phyloP scores from a whole-genome alignment of 2,888 invertebrate genomes.

The Drosophila paracracens region DNA sequence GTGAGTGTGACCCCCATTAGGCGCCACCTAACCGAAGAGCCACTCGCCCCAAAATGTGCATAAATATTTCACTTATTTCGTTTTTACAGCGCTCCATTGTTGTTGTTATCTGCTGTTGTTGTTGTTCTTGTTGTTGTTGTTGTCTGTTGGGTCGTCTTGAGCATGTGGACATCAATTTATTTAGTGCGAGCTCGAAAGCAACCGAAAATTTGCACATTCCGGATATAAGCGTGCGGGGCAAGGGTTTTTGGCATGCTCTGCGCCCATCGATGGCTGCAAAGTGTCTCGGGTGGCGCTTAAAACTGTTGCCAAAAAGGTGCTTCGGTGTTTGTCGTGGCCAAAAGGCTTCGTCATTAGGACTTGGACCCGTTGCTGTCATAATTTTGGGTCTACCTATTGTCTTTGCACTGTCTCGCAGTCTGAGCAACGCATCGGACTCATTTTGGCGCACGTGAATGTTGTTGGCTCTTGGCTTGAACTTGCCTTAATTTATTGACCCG shows the following conservation, averaged over 20 bases:
- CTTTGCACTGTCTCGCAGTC: slow-evolving; percentile 2
- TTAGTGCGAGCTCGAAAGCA: slow-evolving; percentile 61
- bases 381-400: slow-evolving; percentile 29
- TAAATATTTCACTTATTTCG: slow-evolving; percentile 78
- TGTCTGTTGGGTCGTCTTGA: slow-evolving; percentile 52
- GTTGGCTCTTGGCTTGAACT: slow-evolving; percentile 25
- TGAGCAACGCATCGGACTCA: background rate
- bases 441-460: slow-evolving; percentile 9
- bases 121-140: background rate
- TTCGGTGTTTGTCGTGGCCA: slow-evolving; percentile 34
- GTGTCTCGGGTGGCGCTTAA: slow-evolving; percentile 29
- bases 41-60: slow-evolving; percentile 62
- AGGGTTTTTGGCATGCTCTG: background rate
- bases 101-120: background rate
- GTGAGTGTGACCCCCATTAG: slow-evolving; percentile 82
- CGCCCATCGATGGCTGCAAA: slow-evolving; percentile 32
- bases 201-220: slow-evolving; percentile 65
- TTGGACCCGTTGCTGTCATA: slow-evolving; percentile 7
- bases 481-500: slow-evolving; percentile 42
- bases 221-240: slow-evolving; percentile 26
- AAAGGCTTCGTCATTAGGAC: slow-evolving; percentile 28
- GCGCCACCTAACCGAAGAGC: slow-evolving; percentile 62
- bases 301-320: slow-evolving; percentile 45
- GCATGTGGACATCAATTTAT: slow-evolving; percentile 76
- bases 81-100: slow-evolving; percentile 48